Conservation (phyloP, 2,113 vertebrate species). For the Solea solea region DNA sequence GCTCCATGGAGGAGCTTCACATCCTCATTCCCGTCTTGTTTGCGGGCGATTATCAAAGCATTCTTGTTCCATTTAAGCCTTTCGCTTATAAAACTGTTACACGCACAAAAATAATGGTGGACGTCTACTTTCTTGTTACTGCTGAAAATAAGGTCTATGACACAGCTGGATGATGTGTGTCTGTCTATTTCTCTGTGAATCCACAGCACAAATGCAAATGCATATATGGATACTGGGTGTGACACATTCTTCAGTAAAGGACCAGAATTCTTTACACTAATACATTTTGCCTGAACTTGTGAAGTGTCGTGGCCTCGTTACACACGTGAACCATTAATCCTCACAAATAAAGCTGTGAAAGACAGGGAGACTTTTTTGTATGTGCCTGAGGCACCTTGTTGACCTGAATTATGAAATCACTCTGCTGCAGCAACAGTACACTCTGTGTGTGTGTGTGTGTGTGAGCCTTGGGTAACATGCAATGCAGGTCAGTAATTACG, state of each 20-base stretch:
- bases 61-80: too few species aligned
- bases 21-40: too few species aligned
- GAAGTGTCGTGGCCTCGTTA: slow-evolving; percentile 28
- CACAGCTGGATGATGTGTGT: slow-evolving; percentile 2
- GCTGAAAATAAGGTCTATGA: too few species aligned
- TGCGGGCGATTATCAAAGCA: too few species aligned
- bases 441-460: slow-evolving; percentile 10
- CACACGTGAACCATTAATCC: slow-evolving; percentile 54
- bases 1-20: too few species aligned
- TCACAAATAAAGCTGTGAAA: slow-evolving; percentile 63
- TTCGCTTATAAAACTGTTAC: too few species aligned
- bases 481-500: slow-evolving; percentile 73
- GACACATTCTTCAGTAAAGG: slow-evolving; percentile 33
- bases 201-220: slow-evolving; percentile 6
- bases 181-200: slow-evolving; percentile 10
- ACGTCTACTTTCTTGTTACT: too few species aligned
- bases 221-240: slow-evolving; percentile 22
- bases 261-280: slow-evolving; percentile 28
- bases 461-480: slow-evolving; percentile 50
- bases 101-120: too few species aligned
- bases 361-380: slow-evolving; percentile 65
- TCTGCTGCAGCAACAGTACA: slow-evolving; percentile 55
- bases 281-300: slow-evolving; percentile 38
- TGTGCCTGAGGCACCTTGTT: slow-evolving; percentile 72
- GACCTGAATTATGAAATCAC: slow-evolving; percentile 79